Base-by-base conservation (phyloP, 2,888 invertebrate species). In the Dilophus febrilis region DNA sequence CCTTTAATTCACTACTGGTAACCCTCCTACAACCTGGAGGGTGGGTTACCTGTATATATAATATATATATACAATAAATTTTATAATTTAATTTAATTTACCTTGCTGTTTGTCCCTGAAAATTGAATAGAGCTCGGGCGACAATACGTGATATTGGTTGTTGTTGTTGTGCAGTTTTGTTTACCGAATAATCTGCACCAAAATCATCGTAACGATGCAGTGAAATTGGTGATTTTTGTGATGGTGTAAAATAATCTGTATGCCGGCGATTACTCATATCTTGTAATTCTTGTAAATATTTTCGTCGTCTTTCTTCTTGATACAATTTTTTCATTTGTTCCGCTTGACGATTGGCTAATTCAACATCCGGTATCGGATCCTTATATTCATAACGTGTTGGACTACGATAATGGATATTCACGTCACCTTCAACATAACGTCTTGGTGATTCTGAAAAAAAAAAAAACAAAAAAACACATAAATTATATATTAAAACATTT, bases 241-340 rank as follows among this genome's bases (percentile, higher is more conserved):
- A 80, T 32, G 88, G 87, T 53, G 81, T 84, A 57, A 90, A 91
- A 64, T 90, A 87, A 64, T 94, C 94, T 48, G 87, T 85, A 63
- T 94, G 94, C 50, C 91, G 76, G 46, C 94, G 72, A 52, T 82
- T 86, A 66, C 88, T 87, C 74, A 88, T 87, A 63, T 91, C 91
- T 66, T 88, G 86, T 46, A 91, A 70, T 62, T 92, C 91, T 70
- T 87, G 84, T 53, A 88, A 72, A 64, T 91, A 90, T 65, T 92
- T 90, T 59, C 85, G 76, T 52, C 88, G 72, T 50, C 80, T 71
- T 64, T 90, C 88, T 61, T 88, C 87, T 59, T 87, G 76, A 62
- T 90, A 90, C 45, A 87, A 74, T 53, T 82, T 72, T 60, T 83
- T 79, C 87, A 90, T 90, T 50, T 84, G 80, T 58, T 87, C 86